Evolutionary conservation across 92 coral and sea anemone species (phyloP).

Genomic region (Phymanthus crucifer): DNA sequence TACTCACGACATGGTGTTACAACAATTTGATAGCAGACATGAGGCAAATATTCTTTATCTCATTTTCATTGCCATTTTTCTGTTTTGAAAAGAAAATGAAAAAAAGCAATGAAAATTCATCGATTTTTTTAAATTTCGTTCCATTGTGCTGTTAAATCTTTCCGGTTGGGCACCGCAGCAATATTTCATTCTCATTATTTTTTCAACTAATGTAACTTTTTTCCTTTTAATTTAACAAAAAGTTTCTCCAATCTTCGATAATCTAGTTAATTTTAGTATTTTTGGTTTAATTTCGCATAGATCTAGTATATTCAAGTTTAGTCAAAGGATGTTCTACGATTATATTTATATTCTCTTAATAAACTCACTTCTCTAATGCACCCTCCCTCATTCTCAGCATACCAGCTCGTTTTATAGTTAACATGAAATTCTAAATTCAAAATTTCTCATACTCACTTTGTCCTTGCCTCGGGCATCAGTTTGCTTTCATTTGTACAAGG

Average conservation of each 20-base stretch:
- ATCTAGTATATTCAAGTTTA: no score
- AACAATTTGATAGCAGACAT: no score
- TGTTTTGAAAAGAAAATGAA: not conserved
- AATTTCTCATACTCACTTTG: not conserved
- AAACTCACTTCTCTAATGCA: not conserved
- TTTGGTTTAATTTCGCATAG: no score
- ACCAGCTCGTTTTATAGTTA: not conserved
- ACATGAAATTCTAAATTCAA: not conserved
- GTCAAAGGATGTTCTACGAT: not conserved
- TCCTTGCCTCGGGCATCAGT: not conserved
- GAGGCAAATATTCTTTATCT: no score
- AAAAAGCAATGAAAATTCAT: not conserved
- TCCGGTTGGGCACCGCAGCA: not conserved
- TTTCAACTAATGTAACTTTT: not conserved
- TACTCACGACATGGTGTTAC: no score
- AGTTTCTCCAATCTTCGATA: not conserved
- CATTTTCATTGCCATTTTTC: no score
- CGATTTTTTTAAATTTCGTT: not conserved
- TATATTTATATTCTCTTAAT: not conserved
- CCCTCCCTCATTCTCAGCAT: not conserved
- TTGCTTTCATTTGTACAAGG: not conserved
- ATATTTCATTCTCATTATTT: not conserved
- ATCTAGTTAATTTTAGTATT: no score
- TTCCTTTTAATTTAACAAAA: not conserved
- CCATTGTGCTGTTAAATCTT: not conserved